Evolutionary conservation across 2,888 invertebrate species (phyloP), one percentile per base, ranked within the genome.

Genomic region (Parthenolecanium corni): DNA sequence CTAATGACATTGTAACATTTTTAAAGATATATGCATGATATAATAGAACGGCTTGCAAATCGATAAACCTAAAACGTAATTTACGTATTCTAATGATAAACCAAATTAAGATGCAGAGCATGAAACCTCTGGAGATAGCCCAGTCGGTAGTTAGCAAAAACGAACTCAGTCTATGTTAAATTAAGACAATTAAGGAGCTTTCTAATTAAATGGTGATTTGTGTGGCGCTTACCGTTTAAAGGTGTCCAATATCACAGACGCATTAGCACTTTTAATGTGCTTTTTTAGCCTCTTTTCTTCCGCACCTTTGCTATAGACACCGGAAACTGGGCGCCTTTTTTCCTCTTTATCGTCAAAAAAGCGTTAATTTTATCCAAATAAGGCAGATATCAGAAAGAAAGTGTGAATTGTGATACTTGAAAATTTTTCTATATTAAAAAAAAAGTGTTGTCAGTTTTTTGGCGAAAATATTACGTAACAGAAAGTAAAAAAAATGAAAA

Each of bases 141-240:
- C n/a, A 24, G 9, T 24, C 42, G 38, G 12, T 3, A 25, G 21
- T 9, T 11, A 38, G 38, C 9, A 12, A 11, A 23, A 54, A 42
- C 21, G 16, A 12, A 36, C 52, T n/a, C 36, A 36, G 21, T n/a
- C 54, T 23, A 11, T 11, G 16, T 6, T 14, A 16, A 16, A 16
- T 9, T 24, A 36, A 54, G 54, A 54, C 54, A 54, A 54, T 54
- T 54, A 54, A 54, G 42, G 23, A 38, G 5, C 40, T 54, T 54
- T 54, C 54, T 54, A 54, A 54, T 54, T 54, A 54, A 54, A 54
- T 54, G 54, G 54, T 54, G 54, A 54, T 54, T 54, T 54, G 54
- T 38, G 42, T 38, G 23, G 23, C 42, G 42, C 42, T 54, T 54
- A 54, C n/a, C 38, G 42, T 38, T 40, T n/a, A n/a, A 42, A 40